Evolutionary conservation across 2,113 vertebrate genomes (phyloP).

Genomic region (Hippopotamus amphibius): DNA sequence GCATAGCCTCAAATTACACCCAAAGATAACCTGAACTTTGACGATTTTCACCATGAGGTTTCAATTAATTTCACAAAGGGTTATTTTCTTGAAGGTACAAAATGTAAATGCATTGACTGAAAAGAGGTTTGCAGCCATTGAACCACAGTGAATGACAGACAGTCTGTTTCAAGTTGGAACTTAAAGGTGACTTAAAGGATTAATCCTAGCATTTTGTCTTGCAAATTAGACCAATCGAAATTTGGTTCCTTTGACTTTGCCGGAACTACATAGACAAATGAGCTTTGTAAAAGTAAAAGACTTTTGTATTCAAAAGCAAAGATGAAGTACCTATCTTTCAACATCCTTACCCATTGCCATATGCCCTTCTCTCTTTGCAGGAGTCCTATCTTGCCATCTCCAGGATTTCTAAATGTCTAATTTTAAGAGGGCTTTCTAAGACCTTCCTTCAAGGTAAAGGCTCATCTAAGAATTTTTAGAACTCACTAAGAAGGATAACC

Average conservation of each 20-base stretch:
- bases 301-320: not conserved
- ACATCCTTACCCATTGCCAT: not conserved
- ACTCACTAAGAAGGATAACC: not conserved
- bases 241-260: not conserved
- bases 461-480: not conserved
- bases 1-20: not conserved
- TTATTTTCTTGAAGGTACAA: not conserved
- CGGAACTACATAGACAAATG: not conserved
- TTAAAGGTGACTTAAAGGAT: conserved; percentile 30
- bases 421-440: not conserved
- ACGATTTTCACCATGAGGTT: conserved; percentile 51
- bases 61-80: conserved; percentile 47
- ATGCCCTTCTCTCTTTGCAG: not conserved
- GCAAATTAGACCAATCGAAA: not conserved
- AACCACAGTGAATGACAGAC: not conserved
- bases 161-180: not conserved
- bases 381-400: not conserved
- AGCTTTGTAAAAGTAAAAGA: not conserved
- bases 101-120: not conserved
- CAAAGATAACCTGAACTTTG: conserved; percentile 33
- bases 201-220: not conserved
- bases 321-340: not conserved
- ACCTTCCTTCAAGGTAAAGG: not conserved
- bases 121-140: not conserved
- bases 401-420: not conserved